A percentile compares a stretch with the other conserved stretches of the same genome.
Conservation (phyloP, 2,888 invertebrate species). For the Cephus pygmeus region DNA sequence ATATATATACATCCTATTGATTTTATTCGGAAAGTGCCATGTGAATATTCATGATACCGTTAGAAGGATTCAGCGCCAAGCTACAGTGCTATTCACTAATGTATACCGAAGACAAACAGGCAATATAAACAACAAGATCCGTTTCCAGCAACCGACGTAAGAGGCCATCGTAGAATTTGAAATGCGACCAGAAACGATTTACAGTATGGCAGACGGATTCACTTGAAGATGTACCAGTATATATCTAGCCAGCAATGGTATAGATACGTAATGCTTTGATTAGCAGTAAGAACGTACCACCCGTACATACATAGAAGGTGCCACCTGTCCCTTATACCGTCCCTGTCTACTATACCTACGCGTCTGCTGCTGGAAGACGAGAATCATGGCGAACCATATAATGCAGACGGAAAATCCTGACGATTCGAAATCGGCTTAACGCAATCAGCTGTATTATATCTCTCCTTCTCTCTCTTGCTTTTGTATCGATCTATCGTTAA, state of each 20-base stretch:
- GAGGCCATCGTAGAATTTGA: not conserved
- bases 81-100: slow-evolving; percentile 38
- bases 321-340: not conserved
- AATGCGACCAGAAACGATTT: not conserved
- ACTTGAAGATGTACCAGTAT: not conserved
- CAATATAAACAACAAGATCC: slow-evolving; percentile 31
- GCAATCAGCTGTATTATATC: not conserved
- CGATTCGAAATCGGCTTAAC: not conserved
- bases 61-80: slow-evolving; percentile 47
- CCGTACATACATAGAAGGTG: no score
- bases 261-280: not conserved
- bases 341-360: not conserved
- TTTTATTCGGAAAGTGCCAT: slow-evolving; percentile 43
- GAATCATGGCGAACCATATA: not conserved
- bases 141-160: not conserved
- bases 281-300: not conserved
- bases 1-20: slow-evolving; percentile 44
- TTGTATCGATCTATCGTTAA: not conserved
- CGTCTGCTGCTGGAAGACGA: not conserved
- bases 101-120: slow-evolving; percentile 36
- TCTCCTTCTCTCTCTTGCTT: not conserved
- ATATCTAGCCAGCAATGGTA: not conserved
- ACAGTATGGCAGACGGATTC: not conserved
- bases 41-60: slow-evolving; percentile 62
- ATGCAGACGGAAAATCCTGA: not conserved